Evolutionary conservation across 2,797 vertebrate species (phyloP).

Genomic region (Triplophysa bombifrons): DNA sequence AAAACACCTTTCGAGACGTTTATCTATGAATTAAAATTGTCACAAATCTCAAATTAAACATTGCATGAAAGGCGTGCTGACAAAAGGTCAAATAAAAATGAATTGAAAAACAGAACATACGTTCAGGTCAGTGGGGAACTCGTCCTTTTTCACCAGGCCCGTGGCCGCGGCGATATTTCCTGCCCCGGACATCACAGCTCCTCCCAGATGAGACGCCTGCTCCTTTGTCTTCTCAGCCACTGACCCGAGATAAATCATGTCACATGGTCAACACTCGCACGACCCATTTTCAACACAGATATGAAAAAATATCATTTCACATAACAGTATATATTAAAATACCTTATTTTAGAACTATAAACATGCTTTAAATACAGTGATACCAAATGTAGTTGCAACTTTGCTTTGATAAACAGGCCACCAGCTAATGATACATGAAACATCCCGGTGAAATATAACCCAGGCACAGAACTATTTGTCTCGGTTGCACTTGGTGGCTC

Average conservation of each 20-base stretch:
- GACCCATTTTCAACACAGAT: background rate
- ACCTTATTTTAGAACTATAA: background rate
- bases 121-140: slow-evolving; percentile 93
- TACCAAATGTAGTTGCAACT: background rate
- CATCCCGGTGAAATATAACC: slow-evolving; percentile 31
- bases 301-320: background rate
- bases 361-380: background rate
- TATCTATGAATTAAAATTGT: background rate
- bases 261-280: slow-evolving; percentile 1
- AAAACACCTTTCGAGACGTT: background rate
- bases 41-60: background rate
- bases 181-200: slow-evolving; percentile 85
- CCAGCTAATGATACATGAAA: slow-evolving; percentile 5
- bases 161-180: slow-evolving; percentile 96
- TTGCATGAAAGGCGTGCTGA: background rate
- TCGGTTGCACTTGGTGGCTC: slow-evolving; percentile 24
- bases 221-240: slow-evolving; percentile 98
- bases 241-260: slow-evolving; percentile 56
- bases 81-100: background rate
- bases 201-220: slow-evolving; percentile 86
- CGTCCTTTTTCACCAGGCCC: slow-evolving; percentile 94
- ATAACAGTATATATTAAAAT: background rate
- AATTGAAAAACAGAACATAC: slow-evolving; percentile 69
- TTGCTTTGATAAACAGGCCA: background rate
- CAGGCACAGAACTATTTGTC: slow-evolving; percentile 31